These are phyloP conservation scores for Ceratitis capitata DNA, from an alignment of 1,140 invertebrate genomes.

Conservation along the genomic window DNA sequence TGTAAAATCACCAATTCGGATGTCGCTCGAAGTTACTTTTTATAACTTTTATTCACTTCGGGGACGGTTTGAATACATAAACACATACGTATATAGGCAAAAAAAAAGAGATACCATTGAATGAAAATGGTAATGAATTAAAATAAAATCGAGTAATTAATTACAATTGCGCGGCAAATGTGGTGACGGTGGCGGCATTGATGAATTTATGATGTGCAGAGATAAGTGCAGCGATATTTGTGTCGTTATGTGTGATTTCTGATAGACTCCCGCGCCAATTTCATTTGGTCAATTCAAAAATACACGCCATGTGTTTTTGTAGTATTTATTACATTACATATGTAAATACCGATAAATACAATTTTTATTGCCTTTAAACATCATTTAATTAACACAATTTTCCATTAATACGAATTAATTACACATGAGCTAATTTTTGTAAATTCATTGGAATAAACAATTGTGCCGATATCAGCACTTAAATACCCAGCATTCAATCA, in stretches of 20 bases:
- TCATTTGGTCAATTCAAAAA: neutral
- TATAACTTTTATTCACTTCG: neutral
- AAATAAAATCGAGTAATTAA: constrained; percentile 35
- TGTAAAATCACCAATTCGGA: too few species aligned
- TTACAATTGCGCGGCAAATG: constrained; percentile 25
- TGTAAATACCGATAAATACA: neutral
- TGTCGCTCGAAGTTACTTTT: too few species aligned
- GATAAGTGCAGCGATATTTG: neutral
- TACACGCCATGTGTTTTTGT: neutral
- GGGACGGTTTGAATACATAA: neutral
- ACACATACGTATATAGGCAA: neutral
- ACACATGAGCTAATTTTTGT: constrained; percentile 37
- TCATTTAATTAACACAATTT: constrained; percentile 42
- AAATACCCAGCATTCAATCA: constrained; percentile 14
- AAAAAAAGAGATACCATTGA: neutral
- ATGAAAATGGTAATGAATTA: constrained; percentile 16
- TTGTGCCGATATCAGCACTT: constrained; percentile 38
- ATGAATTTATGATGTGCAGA: constrained; percentile 21
- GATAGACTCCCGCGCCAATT: neutral
- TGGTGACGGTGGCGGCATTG: constrained; percentile 22
- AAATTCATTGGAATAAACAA: constrained; percentile 33
- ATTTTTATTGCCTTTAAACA: constrained; percentile 7
- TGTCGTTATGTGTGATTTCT: neutral
- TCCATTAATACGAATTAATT: constrained; percentile 42
- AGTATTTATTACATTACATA: neutral